phyloP scores from a whole-genome alignment of 2,888 invertebrate species.

The Dasypolia templi region DNA sequence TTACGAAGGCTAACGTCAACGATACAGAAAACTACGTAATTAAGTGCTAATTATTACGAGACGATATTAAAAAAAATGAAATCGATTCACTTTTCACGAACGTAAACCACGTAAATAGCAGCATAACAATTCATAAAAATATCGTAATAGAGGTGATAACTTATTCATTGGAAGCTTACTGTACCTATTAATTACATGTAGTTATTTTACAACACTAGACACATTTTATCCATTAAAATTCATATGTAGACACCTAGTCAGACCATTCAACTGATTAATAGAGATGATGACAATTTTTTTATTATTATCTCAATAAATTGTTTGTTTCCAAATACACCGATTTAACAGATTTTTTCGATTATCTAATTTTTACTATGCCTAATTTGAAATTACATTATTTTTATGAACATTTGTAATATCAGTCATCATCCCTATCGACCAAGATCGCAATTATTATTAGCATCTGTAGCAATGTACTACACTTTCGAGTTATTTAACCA shows the following conservation, averaged over 20 bases:
- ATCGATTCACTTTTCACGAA: slow-evolving; percentile 37
- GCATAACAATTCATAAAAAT: slow-evolving; percentile 4
- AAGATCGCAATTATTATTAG: not conserved
- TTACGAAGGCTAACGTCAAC: slow-evolving; percentile 67
- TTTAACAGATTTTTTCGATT: no score
- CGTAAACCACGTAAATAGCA: slow-evolving; percentile 3
- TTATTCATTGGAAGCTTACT: slow-evolving; percentile 1
- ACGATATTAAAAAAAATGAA: slow-evolving; percentile 41
- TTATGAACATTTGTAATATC: no score
- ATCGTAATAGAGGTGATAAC: slow-evolving; percentile 14
- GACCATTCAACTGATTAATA: not conserved
- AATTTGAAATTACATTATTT: no score
- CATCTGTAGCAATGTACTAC: not conserved
- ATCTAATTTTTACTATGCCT: no score
- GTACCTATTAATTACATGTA: not conserved
- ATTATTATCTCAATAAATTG: no score
- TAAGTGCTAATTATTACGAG: slow-evolving; percentile 43
- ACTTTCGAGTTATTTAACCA: not conserved
- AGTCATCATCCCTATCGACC: no score
- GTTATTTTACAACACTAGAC: not conserved
- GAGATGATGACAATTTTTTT: no score
- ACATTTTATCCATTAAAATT: slow-evolving; percentile 5
- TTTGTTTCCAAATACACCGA: no score
- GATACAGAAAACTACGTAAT: slow-evolving; percentile 65
- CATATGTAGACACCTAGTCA: not conserved